A percentile compares a stretch with the other conserved stretches of the same genome.
phyloP scores from a whole-genome alignment of 2,113 vertebrate species.

The Piprites chloris region DNA sequence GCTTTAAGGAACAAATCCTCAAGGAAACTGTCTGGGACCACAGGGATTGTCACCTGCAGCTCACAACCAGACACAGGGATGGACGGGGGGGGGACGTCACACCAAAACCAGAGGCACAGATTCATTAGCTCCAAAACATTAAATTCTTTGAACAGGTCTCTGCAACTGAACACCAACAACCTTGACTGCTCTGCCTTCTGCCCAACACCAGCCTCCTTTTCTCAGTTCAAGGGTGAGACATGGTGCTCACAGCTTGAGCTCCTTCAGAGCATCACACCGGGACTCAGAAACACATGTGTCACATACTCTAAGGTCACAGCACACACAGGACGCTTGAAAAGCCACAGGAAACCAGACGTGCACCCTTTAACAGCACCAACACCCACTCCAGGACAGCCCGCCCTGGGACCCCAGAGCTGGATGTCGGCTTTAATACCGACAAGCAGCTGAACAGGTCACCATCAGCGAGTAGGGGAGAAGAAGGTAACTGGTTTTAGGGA shows the following conservation, averaged over 20 bases:
- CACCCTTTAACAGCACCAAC: not conserved
- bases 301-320: not conserved
- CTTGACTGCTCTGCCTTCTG: not conserved
- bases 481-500: not conserved
- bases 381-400: not conserved
- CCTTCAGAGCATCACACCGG: not conserved
- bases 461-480: not conserved
- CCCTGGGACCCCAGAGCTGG: not conserved
- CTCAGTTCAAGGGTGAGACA: not conserved
- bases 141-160: not conserved
- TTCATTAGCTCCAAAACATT: not conserved
- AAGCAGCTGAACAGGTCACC: not conserved
- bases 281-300: rapidly evolving
- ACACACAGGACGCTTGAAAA: not conserved
- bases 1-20: not conserved
- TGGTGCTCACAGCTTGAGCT: not conserved
- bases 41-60: rapidly evolving
- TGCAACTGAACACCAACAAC: not conserved
- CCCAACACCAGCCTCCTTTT: not conserved
- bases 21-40: not conserved
- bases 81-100: not conserved
- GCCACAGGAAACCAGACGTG: not conserved
- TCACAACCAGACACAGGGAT: rapidly evolving
- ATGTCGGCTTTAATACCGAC: not conserved
- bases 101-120: not conserved